Base-by-base conservation (phyloP, 1,140 invertebrate genomes). In the Akabosia matsudoensis region DNA sequence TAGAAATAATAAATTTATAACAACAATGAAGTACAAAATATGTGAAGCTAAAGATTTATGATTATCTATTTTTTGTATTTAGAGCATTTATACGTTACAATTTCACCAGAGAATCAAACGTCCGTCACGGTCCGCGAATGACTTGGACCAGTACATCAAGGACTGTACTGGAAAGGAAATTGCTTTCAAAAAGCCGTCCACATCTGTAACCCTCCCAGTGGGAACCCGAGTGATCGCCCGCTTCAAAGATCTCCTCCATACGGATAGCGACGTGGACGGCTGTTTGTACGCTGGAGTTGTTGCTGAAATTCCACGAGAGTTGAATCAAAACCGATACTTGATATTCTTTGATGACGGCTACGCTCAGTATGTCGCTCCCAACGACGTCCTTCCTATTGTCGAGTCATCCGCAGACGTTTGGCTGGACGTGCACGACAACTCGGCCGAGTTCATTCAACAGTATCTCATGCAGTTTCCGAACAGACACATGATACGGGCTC, bases 261-360 rank as follows among this genome's bases (percentile, higher is more conserved):
- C 61, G 7, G 61, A 67, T 67, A 30, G 3, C 1, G 61, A 67
- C 10, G 61, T 67, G 13, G 61, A 67, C 22, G 61, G 61, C 1
- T 16, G 7, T 7, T 30, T 67, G 24, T 67, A 67, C 28, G 61
- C 61, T 31, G 61, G 61, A 28, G 28, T 67, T 13, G n/a, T 31
- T 7, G 61, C 61, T 16, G 61, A 67, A n/a, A 22, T 67, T 2
- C 61, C 61, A 2, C 7, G 22, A 7, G 28, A 67, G 2, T 30
- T 31, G 3, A 67, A 67, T 31, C 3, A 31, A 10, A 28, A 30
- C 3, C 24, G 61, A 10, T 88, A 88, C 77, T 81, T 88, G 33
- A 83, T 88, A 33, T 88, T 88, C 81, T 88, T 88, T 84, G 87
- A 88, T 83, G 87, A 88, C 83, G 87, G 88, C 0, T 88, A 87